These are phyloP conservation scores for Tenebrio molitor DNA, from an alignment of 1,140 invertebrate species.

Conservation along the genomic window DNA sequence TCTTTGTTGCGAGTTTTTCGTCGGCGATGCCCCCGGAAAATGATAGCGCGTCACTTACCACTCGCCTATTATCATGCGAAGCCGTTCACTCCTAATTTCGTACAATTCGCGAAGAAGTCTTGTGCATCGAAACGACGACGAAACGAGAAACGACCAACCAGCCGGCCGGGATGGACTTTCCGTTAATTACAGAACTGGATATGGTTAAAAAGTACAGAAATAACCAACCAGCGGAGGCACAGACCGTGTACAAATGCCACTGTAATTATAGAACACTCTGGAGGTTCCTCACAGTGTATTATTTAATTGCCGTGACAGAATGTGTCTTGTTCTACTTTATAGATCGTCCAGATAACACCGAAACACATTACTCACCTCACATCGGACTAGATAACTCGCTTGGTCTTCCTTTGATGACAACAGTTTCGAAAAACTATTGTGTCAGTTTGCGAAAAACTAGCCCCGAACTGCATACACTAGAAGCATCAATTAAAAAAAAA, in stretches of 20 bases:
- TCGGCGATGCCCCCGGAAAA: neutral
- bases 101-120: conserved; percentile 14
- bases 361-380: conserved; percentile 41
- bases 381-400: conserved; percentile 22
- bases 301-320: conserved; percentile 54
- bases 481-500: too few species aligned
- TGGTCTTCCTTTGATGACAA: neutral
- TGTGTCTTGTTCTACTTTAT: conserved; percentile 54
- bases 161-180: conserved; percentile 1
- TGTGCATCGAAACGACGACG: conserved; percentile 20
- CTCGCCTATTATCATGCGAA: conserved; percentile 17
- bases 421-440: neutral
- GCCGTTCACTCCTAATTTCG: conserved; percentile 17
- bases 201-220: conserved; percentile 52
- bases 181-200: conserved; percentile 53
- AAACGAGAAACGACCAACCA: conserved; percentile 13
- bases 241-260: conserved; percentile 53
- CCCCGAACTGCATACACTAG: too few species aligned
- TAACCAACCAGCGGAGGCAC: conserved; percentile 45
- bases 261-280: conserved; percentile 54
- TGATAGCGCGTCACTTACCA: conserved; percentile 34
- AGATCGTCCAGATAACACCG: conserved; percentile 48
- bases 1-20: conserved; percentile 28
- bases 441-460: too few species aligned
- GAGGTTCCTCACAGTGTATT: conserved; percentile 46